Base-by-base conservation (phyloP, 1,140 invertebrate genomes). In the Eufriesea mexicana region DNA sequence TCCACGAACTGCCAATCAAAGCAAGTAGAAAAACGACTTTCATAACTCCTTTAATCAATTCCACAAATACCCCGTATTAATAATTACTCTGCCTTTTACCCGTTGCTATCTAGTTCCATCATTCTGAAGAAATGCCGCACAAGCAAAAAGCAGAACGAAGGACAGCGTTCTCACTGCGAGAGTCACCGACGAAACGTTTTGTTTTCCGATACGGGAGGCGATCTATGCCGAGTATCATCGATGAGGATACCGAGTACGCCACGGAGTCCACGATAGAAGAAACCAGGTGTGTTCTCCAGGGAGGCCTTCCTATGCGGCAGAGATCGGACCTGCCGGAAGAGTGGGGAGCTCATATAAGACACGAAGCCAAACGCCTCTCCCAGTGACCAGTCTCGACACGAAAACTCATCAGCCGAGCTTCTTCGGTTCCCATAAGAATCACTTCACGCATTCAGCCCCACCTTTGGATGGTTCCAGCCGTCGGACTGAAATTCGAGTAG, bases 301-400 rank as follows among this genome's bases (percentile, higher is more conserved):
- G 86, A 90, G 90, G 89, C 92, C 92, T 93, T 92, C 91, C 91
- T 93, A 91, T 92, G 90, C 85, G 84, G 79, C 85, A 87, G 91
- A 90, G 86, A 89, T 86, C 86, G 88, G 84, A 79, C 84, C 84
- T 66, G 89, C 78, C 84, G 59, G 68, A 75, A 92, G 93, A 93
- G 93, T 94, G 93, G 93, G 93, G 93, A 92, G 92, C 88, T 93
- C 93, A 93, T 94, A 94, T 94, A 94, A 94, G 93, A 93, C 91
- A 92, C 91, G 90, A 92, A 91, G 88, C 88, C 92, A 94, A 94
- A 93, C 91, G 91, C 92, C 92, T 94, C 93, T 93, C 91, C 91
- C 93, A 94, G 93, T 94, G 91, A 93, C 90, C 93, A 94, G 93
- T 93, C 92, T 92, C 91, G 91, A 93, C 92, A 93, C 93, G 93